Conservation (phyloP, 2,888 invertebrate species). For the Dolomedes plantarius region DNA sequence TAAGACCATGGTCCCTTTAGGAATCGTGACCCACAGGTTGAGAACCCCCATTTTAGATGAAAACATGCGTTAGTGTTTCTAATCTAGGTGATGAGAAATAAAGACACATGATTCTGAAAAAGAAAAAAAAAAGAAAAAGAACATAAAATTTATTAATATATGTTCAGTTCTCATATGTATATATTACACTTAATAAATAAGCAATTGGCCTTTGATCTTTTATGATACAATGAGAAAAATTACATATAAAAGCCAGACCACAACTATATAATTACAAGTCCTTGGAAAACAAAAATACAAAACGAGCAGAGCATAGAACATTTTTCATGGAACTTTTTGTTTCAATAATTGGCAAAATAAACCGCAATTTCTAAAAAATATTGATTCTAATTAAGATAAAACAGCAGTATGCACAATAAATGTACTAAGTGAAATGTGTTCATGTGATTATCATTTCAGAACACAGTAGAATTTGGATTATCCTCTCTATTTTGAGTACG, state of each 20-base stretch:
- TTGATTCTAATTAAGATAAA: background rate
- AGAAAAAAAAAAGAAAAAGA: constrained; percentile 39
- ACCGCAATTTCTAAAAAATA: constrained; percentile 10
- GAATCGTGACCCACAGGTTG: too few species aligned
- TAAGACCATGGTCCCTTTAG: too few species aligned
- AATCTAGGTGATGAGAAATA: too few species aligned
- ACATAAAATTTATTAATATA: constrained; percentile 70
- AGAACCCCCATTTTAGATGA: too few species aligned
- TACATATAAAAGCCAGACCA: constrained; percentile 70
- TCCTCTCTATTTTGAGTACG: constrained; percentile 10
- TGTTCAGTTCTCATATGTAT: constrained; percentile 70
- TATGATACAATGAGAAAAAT: constrained; percentile 68
- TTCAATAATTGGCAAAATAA: background rate
- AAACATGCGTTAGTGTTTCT: too few species aligned
- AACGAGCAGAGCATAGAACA: constrained; percentile 37
- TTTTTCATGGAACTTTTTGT: background rate
- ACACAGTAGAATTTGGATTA: constrained; percentile 44
- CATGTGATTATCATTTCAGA: constrained; percentile 19
- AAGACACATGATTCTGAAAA: constrained; percentile 5
- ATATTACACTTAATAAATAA: constrained; percentile 70
- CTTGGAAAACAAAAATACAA: constrained; percentile 48
- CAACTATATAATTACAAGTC: constrained; percentile 63
- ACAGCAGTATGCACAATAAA: background rate
- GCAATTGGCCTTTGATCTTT: constrained; percentile 69
- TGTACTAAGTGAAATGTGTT: constrained; percentile 20